A percentile compares a stretch with the other conserved stretches of the same genome.
These are phyloP conservation scores for Cygnus buccinator DNA, from an alignment of 2,113 vertebrate genomes.

Conservation along the genomic window DNA sequence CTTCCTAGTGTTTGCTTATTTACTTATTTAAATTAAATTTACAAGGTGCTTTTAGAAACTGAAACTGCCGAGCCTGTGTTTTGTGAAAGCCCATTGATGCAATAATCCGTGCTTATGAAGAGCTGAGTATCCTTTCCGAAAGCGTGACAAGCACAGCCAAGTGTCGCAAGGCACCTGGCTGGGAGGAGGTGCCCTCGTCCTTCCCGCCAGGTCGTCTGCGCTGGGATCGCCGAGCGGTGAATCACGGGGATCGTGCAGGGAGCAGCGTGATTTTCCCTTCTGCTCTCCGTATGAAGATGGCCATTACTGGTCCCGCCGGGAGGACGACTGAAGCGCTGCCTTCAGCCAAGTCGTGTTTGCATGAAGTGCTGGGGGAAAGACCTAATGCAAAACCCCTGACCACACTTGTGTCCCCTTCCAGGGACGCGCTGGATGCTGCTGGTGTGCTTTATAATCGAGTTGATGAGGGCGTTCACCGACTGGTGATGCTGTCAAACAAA, in stretches of 20 bases:
- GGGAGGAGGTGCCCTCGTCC: not conserved
- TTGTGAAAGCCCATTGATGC: not conserved
- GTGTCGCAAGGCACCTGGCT: not conserved
- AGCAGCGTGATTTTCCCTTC: not conserved
- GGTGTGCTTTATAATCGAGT: conserved; percentile 82
- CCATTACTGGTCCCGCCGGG: accelerated
- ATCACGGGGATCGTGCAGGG: not conserved
- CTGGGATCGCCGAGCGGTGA: not conserved
- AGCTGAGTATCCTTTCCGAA: not conserved
- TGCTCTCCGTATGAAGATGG: not conserved
- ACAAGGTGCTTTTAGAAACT: not conserved
- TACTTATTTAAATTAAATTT: not conserved
- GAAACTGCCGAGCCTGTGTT: not conserved
- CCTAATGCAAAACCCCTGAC: not conserved
- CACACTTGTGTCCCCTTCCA: conserved; percentile 51
- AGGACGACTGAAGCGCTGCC: not conserved
- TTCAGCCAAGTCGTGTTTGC: not conserved
- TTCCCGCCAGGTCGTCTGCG: not conserved
- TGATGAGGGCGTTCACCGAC: conserved; percentile 88
- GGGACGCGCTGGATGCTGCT: conserved; percentile 80
- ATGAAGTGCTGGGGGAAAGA: not conserved
- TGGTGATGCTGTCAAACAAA: conserved; percentile 89
- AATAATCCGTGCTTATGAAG: not conserved
- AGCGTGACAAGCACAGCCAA: not conserved
- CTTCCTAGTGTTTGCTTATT: not conserved